These are phyloP conservation scores for Hypomesus transpacificus DNA, from an alignment of 2,113 vertebrate genomes.

Conservation along the genomic window DNA sequence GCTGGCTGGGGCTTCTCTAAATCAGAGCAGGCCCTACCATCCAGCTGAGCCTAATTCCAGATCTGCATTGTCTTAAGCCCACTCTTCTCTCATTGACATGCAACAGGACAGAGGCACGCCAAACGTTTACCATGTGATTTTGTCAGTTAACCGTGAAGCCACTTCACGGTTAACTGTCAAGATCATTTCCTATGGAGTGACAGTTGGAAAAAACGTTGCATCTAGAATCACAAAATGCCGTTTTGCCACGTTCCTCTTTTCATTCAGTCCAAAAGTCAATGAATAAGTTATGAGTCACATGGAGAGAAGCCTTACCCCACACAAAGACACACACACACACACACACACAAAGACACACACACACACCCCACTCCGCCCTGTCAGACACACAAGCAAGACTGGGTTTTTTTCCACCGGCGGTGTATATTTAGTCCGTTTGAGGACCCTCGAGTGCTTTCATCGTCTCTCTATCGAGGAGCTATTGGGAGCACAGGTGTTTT, in stretches of 20 bases:
- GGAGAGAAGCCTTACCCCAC: conserved; percentile 16
- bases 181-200: too few relatives aligned
- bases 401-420: conserved; percentile 15
- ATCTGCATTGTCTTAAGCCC: conserved; percentile 16
- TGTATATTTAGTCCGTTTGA: conserved; percentile 24
- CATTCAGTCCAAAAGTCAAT: too few relatives aligned
- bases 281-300: conserved; percentile 13
- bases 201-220: too few relatives aligned
- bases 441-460: conserved; percentile 16
- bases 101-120: not conserved
- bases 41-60: conserved; percentile 7
- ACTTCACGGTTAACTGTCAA: too few relatives aligned
- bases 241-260: too few relatives aligned
- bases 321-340: conserved; percentile 17
- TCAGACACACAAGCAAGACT: not conserved
- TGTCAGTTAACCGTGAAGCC: too few relatives aligned
- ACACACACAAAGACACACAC: conserved; percentile 25
- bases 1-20: not conserved
- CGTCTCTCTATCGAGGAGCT: conserved; percentile 1
- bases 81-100: not conserved
- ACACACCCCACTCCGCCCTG: not conserved
- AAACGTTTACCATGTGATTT: not conserved
- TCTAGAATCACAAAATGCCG: too few relatives aligned
- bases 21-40: conserved; percentile 11
- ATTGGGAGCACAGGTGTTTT: conserved; percentile 42